Evolutionary conservation across 1,140 invertebrate genomes (phyloP).

Genomic region (Cydia fagiglandana): DNA sequence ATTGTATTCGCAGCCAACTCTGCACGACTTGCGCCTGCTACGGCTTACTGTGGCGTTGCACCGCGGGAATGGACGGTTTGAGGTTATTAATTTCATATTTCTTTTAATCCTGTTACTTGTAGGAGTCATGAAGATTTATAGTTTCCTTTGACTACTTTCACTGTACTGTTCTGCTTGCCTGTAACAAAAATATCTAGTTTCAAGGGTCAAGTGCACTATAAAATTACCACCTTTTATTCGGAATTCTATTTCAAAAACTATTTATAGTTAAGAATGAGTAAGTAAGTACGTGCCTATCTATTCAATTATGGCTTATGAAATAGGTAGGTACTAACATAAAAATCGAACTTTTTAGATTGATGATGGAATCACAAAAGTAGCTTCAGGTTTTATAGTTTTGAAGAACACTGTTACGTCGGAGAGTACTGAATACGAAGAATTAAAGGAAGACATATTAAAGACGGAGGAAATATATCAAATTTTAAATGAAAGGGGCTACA

Average conservation of each 20-base stretch:
- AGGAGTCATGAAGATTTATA: background rate
- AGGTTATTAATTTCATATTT: constrained; percentile 37
- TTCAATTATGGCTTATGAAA: no score
- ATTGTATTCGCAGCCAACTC: constrained; percentile 43
- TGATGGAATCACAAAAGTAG: background rate
- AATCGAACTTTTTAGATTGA: constrained; percentile 2
- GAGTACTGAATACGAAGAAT: background rate
- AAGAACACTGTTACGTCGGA: constrained; percentile 4
- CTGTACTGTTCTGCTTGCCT: background rate
- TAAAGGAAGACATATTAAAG: constrained; percentile 17
- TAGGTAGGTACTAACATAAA: no score
- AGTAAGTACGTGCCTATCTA: no score
- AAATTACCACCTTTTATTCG: no score
- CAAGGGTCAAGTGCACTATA: no score
- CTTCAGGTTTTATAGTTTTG: constrained; percentile 21
- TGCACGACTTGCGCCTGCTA: constrained; percentile 39
- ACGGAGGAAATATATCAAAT: constrained; percentile 41
- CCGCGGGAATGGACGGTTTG: constrained; percentile 46
- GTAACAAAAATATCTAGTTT: no score
- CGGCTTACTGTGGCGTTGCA: constrained; percentile 37
- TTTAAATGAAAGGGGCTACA: constrained; percentile 39
- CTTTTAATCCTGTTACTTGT: no score
- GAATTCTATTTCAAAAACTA: no score
- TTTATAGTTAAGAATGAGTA: no score
- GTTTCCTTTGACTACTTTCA: background rate